Evolutionary conservation across 2,113 vertebrate genomes (phyloP), one percentile per base, ranked within the genome.

Genomic region (Hyla sarda): DNA sequence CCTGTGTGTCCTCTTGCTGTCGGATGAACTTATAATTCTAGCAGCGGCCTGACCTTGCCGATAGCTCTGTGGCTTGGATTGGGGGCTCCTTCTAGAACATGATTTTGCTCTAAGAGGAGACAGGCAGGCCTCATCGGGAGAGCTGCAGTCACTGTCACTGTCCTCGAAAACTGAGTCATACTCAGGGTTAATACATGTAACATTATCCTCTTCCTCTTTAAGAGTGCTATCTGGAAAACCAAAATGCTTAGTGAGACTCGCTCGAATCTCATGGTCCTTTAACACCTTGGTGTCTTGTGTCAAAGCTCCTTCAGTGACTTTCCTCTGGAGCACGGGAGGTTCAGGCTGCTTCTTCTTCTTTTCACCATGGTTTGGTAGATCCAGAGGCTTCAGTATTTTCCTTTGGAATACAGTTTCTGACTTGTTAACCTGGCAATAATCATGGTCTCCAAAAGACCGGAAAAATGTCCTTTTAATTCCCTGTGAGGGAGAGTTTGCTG

Each of bases 391-490:
- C 86, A 95, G 92, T 90, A 94, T 92, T 91, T 95, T 95, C 89
- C 93, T 93, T 88, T 95, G 94, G 80, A 95, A 90, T 56, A 89
- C 0, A 0, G 91, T 88, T 80, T 95, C 95, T 0, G 95, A 91
- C 87, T 91, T 95, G 87, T 93, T 91, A 89, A 95, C 93, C 91
- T 95, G 95, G 92, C 98, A 99, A 94, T 99, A 99, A 92, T 99
- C 98, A 0, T 99, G 98, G 93, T 99, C 98, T 80, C 98, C 97
- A 0, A 98, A 99, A 62, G 92, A 93, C 52, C 93, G 90, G 21
- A 94, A 94, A 89, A 94, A 95, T 54, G 94, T 93, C 52, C 94
- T 87, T 89, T 94, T 95, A 83, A 92, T 91, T 0, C 92, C 88
- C 50, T 90, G 91, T 86, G 91, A 91, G 84, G 94, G 91, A 0